Evolutionary conservation across 2,888 invertebrate genomes (phyloP).

Genomic region (Pheosia tremula): DNA sequence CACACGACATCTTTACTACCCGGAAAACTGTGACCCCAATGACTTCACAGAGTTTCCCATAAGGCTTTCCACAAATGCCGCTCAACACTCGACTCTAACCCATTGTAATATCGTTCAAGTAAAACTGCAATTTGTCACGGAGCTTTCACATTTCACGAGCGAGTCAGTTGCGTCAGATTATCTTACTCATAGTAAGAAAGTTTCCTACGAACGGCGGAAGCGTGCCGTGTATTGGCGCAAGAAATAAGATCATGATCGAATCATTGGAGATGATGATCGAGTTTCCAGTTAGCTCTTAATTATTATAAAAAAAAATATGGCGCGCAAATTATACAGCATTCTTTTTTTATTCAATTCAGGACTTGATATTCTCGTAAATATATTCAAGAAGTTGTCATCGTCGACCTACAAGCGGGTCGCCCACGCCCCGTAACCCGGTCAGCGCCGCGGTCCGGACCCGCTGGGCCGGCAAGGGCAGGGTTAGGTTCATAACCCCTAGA

Average conservation of each 20-base stretch:
- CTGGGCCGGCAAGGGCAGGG: slow-evolving; percentile 2
- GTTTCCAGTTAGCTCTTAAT: background rate
- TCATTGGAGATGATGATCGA: background rate
- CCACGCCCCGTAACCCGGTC: slow-evolving; percentile 3
- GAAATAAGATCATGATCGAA: background rate
- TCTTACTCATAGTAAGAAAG: slow-evolving; percentile 42
- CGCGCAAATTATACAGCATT: too few species aligned
- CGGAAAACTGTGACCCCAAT: slow-evolving; percentile 24
- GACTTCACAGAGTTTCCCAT: slow-evolving; percentile 37
- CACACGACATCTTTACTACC: slow-evolving; percentile 7
- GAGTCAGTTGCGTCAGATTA: slow-evolving; percentile 38
- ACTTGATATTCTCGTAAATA: background rate
- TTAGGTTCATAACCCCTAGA: slow-evolving; percentile 3
- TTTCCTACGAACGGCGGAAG: slow-evolving; percentile 39
- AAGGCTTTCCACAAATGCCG: slow-evolving; percentile 23
- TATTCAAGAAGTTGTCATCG: background rate
- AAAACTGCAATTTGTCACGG: slow-evolving; percentile 9
- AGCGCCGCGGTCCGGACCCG: background rate
- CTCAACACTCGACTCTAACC: background rate
- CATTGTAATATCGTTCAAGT: background rate
- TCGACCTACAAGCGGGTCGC: background rate
- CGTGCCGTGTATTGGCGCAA: slow-evolving; percentile 8
- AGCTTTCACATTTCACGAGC: slow-evolving; percentile 42
- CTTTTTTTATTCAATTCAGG: too few species aligned
- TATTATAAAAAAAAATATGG: too few species aligned